These are phyloP conservation scores for Sebastes oblongus DNA, from an alignment of 2,797 vertebrate genomes.

Conservation along the genomic window DNA sequence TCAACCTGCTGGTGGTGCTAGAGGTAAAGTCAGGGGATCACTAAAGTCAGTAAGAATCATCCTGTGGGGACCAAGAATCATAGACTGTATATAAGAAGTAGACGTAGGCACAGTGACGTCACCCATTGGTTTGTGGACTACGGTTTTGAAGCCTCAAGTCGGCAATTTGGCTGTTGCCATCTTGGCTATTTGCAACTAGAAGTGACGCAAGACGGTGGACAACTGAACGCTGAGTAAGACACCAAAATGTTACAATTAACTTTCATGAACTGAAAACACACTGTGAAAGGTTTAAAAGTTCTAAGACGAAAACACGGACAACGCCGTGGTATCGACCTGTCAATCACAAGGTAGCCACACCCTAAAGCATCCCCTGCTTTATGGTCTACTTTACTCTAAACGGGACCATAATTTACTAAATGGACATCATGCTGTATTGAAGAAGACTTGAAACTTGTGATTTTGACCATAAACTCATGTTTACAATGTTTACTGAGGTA, in stretches of 20 bases:
- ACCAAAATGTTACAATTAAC: background rate
- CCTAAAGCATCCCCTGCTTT: too few relatives aligned
- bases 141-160: background rate
- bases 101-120: background rate
- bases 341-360: too few relatives aligned
- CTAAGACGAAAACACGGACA: background rate
- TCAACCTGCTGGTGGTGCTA: background rate
- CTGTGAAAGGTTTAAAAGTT: background rate
- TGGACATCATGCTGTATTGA: background rate
- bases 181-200: background rate
- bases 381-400: background rate
- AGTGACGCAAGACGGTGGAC: background rate
- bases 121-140: background rate
- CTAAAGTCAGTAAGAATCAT: background rate
- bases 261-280: background rate
- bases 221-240: background rate
- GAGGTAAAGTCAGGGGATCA: background rate
- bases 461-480: too few relatives aligned
- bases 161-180: background rate
- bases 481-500: too few relatives aligned
- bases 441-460: too few relatives aligned
- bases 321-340: too few relatives aligned
- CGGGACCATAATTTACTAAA: accelerated
- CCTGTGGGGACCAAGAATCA: background rate
- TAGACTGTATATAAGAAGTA: background rate